These are phyloP conservation scores for Allolobophora icterica DNA, from an alignment of 2,888 invertebrate species.

Conservation along the genomic window DNA sequence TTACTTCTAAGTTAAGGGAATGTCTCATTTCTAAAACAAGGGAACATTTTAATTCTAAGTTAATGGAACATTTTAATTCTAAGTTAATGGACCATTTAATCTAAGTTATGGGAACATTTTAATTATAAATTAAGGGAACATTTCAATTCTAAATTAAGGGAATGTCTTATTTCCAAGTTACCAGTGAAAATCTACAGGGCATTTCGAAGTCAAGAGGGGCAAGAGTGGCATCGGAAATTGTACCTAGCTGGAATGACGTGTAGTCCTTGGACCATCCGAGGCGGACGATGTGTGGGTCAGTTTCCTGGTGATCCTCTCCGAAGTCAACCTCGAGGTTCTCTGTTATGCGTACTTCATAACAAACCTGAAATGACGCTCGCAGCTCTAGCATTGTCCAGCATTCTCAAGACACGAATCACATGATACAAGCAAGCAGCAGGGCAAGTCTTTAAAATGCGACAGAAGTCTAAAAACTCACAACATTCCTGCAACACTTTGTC, in stretches of 20 bases:
- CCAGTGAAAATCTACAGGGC: background rate
- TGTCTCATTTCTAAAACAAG: background rate
- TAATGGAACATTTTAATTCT: background rate
- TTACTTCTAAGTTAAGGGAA: background rate
- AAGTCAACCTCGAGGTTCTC: conserved; percentile 69
- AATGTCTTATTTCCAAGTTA: too few species aligned
- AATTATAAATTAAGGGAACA: too few species aligned
- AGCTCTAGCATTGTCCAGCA: background rate
- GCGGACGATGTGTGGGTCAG: conserved; percentile 77
- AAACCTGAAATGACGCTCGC: conserved; percentile 53
- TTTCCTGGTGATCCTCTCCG: conserved; percentile 64
- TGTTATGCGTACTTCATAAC: conserved; percentile 59
- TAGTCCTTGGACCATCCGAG: conserved; percentile 86
- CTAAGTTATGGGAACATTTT: too few species aligned
- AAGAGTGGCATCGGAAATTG: conserved; percentile 50
- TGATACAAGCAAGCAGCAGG: background rate
- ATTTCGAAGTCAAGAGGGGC: background rate
- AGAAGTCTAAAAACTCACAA: too few species aligned
- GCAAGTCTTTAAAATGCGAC: too few species aligned
- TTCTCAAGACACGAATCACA: background rate
- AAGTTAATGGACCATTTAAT: background rate
- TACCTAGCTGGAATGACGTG: conserved; percentile 80
- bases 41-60: background rate
- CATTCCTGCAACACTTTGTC: too few species aligned
- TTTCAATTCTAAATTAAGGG: too few species aligned